Base-by-base conservation (phyloP, 2,113 vertebrate species). In the Callocephalon fimbriatum region DNA sequence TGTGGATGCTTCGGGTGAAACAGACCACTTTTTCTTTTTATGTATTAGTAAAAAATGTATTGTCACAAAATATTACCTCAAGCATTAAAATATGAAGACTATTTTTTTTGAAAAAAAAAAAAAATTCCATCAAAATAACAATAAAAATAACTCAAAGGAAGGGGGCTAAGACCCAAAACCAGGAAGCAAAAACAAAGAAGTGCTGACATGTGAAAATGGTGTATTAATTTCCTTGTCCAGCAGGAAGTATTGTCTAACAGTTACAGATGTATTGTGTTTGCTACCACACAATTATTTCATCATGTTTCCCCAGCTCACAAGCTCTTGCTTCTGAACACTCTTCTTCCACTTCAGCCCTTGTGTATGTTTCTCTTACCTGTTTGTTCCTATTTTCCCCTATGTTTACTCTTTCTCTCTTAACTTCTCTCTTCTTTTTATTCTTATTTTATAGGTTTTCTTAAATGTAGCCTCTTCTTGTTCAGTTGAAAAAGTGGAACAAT, bases 151-250 rank as follows among this genome's bases (percentile, higher is more conserved):
- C 45, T 50, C 11, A 40, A 50, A 83, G 22, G 13, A 9, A 56
- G 10, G 0, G 2, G 6, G 1, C 18, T 56, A 45, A 14, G 8
- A 1, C 16, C 70, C 35, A 70, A 73, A 86, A 54, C 2, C 12
- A 44, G 32, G 14, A 70, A 40, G 6, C 40, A 40, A 40, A 40
- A 40, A 38, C 6, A 66, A 77, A 70, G 8, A 66, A 78, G 62
- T 48, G 7, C 2, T 56, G n/a, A 71, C 58, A 56, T 26, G 4
- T 47, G 32, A 65, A 68, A 81, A 22, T 14, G 59, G 86, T 12
- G 0, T 37, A 44, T 61, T 91, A 4, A 37, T 74, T 88, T 74
- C 35, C 9, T 14, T 2, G 3, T 90, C 35, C 47, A 53, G 32
- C 27, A 78, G 35, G 48, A 78, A 74, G 9, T 19, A 21, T 19